Percentiles rank a stretch among this genome's conserved stretches.
Evolutionary conservation across 2,888 invertebrate genomes (phyloP).

Genomic region (Ormyrus labotus): DNA sequence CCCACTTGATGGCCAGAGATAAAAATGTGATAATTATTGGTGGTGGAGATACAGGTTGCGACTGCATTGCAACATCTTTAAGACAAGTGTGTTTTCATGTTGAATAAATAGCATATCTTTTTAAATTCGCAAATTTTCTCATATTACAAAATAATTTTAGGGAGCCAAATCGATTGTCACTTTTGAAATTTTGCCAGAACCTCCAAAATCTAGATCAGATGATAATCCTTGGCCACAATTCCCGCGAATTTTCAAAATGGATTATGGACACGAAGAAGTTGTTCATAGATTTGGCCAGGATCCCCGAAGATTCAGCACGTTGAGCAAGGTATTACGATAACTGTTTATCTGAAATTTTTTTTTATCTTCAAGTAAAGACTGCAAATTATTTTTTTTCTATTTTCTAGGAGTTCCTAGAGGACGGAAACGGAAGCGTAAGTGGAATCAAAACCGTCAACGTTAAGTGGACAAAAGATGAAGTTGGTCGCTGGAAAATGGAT

Average conservation of each 20-base stretch:
- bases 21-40: constrained; percentile 96
- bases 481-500: constrained; percentile 95
- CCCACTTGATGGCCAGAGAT: constrained; percentile 87
- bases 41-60: constrained; percentile 93
- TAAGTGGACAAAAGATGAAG: constrained; percentile 94
- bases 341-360: too few relatives aligned
- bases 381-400: not conserved
- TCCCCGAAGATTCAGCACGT: constrained; percentile 94
- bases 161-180: constrained; percentile 95
- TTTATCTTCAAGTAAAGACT: too few relatives aligned
- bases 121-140: constrained; percentile 24
- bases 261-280: constrained; percentile 98
- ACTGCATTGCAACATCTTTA: constrained; percentile 98
- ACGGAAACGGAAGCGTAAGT: constrained; percentile 91
- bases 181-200: constrained; percentile 97
- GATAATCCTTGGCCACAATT: constrained; percentile 99
- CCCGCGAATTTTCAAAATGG: constrained; percentile 96
- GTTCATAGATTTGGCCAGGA: constrained; percentile 88
- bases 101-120: not conserved
- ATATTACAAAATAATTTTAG: constrained; percentile 71
- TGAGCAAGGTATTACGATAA: constrained; percentile 83
- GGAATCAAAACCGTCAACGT: constrained; percentile 94
- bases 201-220: constrained; percentile 85
- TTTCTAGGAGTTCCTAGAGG: constrained; percentile 89
- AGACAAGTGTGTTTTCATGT: constrained; percentile 78